Evolutionary conservation across 1,140 invertebrate species (phyloP).

Genomic region (Aphidius ervi): DNA sequence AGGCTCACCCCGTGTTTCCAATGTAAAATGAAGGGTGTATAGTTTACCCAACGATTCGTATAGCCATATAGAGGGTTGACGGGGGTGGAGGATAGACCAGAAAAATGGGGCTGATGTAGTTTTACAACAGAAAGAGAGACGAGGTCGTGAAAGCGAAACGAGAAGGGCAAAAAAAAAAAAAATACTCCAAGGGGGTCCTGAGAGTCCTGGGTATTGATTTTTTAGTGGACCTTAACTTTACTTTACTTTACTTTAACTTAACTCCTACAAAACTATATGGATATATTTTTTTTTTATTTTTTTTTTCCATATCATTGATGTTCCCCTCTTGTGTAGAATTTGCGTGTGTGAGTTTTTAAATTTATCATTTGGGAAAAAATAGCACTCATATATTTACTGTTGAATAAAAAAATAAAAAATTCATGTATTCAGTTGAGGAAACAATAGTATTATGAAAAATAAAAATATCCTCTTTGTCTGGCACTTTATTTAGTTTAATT

Average conservation of each 20-base stretch:
- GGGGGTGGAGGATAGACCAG: not conserved
- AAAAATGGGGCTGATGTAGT: constrained; percentile 1
- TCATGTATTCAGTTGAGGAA: no score
- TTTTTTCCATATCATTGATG: not conserved
- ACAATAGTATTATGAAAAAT: not conserved
- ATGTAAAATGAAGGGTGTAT: no score
- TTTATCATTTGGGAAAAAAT: constrained; percentile 1
- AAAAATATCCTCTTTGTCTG: constrained; percentile 16
- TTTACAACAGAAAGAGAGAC: constrained; percentile 17
- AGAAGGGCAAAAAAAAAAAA: not conserved
- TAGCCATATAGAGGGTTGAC: no score
- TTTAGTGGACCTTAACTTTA: constrained; percentile 11
- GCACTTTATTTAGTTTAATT: constrained; percentile 24
- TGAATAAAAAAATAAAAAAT: constrained; percentile 1
- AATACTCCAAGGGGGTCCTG: not conserved
- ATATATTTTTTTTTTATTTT: not conserved
- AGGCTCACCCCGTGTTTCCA: no score
- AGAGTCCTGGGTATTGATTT: constrained; percentile 17
- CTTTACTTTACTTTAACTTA: constrained; percentile 14
- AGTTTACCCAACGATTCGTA: no score
- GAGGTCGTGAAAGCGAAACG: constrained; percentile 14
- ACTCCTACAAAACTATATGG: no score
- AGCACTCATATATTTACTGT: constrained; percentile 3
- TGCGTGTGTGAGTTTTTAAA: not conserved
- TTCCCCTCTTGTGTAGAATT: not conserved